A percentile compares a stretch with the other conserved stretches of the same genome.
These are phyloP conservation scores for Eidolon dupreanum DNA, from an alignment of 2,797 vertebrate species.

Conservation along the genomic window DNA sequence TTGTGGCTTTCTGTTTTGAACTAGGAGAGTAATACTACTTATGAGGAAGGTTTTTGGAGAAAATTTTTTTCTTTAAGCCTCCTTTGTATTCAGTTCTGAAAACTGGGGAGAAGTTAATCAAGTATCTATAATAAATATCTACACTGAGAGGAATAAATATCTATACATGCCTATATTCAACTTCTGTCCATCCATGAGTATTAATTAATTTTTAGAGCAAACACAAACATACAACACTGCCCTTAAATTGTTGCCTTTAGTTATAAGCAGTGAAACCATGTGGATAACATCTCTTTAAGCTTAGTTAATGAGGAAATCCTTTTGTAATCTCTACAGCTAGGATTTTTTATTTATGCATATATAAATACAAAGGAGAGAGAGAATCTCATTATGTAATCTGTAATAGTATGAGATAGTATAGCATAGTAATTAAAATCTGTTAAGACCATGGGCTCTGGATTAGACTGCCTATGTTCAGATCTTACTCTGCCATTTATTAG, in stretches of 20 bases:
- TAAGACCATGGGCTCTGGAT: slow-evolving; percentile 14
- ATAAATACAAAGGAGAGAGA: slow-evolving; percentile 41
- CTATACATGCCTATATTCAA: background rate
- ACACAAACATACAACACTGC: background rate
- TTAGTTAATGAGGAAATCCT: slow-evolving; percentile 69
- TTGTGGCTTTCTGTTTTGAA: slow-evolving; percentile 49
- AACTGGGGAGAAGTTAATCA: slow-evolving; percentile 13
- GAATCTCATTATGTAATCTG: slow-evolving; percentile 59
- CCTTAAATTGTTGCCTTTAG: slow-evolving; percentile 63
- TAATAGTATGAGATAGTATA: slow-evolving; percentile 12
- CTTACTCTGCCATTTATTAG: background rate
- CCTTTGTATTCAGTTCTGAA: slow-evolving; percentile 54
- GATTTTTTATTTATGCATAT: slow-evolving; percentile 65
- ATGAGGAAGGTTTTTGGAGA: slow-evolving; percentile 41
- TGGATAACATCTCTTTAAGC: slow-evolving; percentile 65
- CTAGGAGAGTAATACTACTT: background rate
- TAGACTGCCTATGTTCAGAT: slow-evolving; percentile 14
- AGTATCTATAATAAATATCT: slow-evolving; percentile 3
- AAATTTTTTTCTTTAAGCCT: background rate
- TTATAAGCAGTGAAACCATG: slow-evolving; percentile 62
- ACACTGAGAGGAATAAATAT: slow-evolving; percentile 10
- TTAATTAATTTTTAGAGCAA: slow-evolving; percentile 60
- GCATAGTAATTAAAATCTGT: slow-evolving; percentile 6
- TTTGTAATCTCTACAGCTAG: slow-evolving; percentile 60
- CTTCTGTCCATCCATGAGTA: slow-evolving; percentile 35